Evolutionary conservation across 1,140 invertebrate genomes (phyloP), one percentile per base, ranked within the genome.

Genomic region (Phymastichus coffea): DNA sequence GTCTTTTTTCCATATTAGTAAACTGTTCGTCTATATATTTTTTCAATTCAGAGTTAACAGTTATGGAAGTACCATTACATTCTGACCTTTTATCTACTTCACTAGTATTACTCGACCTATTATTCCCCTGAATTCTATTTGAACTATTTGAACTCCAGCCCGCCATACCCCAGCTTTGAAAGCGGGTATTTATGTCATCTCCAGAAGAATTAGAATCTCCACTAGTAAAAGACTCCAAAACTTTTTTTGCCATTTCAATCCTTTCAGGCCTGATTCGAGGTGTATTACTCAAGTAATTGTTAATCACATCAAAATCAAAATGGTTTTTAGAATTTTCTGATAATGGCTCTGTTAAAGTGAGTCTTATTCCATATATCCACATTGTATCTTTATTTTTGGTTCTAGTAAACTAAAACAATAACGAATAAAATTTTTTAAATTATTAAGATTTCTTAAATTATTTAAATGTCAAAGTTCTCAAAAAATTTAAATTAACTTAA

Each of bases 331-430:
- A 56, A 26, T 52, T 63, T 23, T 69, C 56, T 14, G 64, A 54
- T 51, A 33, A 51, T 33, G 57, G 33, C n/a, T 77, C 68, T 8
- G 67, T 69, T 12, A 80, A 37, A 43, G 72, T 61, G 0, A 81
- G 54, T 65, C 66, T 73, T 52, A 80, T 76, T 26, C 79, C 80
- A 63, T 79, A 81, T 9, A 81, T 54, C 76, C 75, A 81, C 68
- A 81, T 72, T n/a, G 61, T 52, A 33, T 66, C 64, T 68, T 73
- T 72, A 51, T 66, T 70, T 64, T 75, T 80, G n/a, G 66, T 71
- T 62, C 73, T 75, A 19, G 70, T 76, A 60, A 81, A 80, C 80
- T 80, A 37, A 57, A 75, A 72, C 35, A 61, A n/a, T n/a, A n/a
- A n/a, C n/a, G n/a, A n/a, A 14, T 23, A 43, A 51, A 26, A 53